Percentiles rank a stretch among this genome's conserved stretches.
Conservation (phyloP, 2,888 invertebrate genomes). For the Netelia melanura region DNA sequence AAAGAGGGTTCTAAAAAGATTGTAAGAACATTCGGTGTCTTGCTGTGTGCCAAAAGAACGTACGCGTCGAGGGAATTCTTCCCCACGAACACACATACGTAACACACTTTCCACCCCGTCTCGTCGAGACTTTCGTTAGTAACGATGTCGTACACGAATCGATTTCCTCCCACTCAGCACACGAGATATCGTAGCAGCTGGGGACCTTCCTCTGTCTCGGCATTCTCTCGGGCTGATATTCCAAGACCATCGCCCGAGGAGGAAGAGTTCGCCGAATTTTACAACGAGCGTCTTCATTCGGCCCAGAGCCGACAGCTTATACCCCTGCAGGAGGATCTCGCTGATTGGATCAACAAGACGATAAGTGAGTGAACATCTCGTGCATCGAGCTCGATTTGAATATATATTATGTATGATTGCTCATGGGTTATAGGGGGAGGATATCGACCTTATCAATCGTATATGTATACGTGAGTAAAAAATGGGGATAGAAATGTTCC, state of each 20-base stretch:
- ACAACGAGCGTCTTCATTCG: conserved; percentile 90
- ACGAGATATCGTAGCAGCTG: conserved; percentile 86
- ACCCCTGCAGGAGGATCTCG: conserved; percentile 94
- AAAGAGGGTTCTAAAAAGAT: not conserved
- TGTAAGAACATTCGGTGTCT: conserved; percentile 22
- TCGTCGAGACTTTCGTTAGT: conserved; percentile 6
- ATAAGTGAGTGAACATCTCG: conserved; percentile 88
- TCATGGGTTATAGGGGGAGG: too few species aligned
- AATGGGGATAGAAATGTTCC: too few species aligned
- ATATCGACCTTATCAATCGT: too few species aligned
- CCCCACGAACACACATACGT: not conserved
- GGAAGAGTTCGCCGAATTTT: conserved; percentile 88
- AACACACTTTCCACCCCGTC: conserved; percentile 9
- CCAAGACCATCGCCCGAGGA: conserved; percentile 84
- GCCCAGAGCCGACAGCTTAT: conserved; percentile 92
- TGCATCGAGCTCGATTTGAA: not conserved
- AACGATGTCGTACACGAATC: conserved; percentile 83
- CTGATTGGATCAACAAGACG: conserved; percentile 95
- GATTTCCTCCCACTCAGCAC: conserved; percentile 83
- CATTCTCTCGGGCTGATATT: conserved; percentile 81
- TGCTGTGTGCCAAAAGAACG: conserved; percentile 2
- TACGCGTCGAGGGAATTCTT: conserved; percentile 13
- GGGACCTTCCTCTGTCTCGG: conserved; percentile 87
- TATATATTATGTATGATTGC: not conserved
- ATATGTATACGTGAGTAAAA: too few species aligned